Percentiles rank a stretch among this genome's conserved stretches.
Evolutionary conservation across 2,113 vertebrate genomes (phyloP).

Genomic region (Talpa occidentalis): DNA sequence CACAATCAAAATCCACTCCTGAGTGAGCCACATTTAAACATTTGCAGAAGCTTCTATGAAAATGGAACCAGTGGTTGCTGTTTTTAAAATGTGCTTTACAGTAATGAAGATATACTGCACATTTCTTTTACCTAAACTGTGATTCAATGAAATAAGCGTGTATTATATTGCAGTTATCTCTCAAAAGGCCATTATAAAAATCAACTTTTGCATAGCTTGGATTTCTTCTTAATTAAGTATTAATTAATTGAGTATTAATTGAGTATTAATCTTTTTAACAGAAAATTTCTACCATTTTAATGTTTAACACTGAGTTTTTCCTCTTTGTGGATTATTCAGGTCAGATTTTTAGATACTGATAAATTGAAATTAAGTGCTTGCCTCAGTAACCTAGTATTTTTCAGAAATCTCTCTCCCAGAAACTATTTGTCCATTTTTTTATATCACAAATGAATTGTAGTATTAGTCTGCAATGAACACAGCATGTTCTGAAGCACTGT

Average conservation of each 20-base stretch:
- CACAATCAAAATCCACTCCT: conserved; percentile 46
- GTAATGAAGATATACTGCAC: not conserved
- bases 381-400: not conserved
- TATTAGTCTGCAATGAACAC: not conserved
- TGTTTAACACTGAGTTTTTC: conserved; percentile 11
- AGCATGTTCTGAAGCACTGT: not conserved
- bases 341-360: conserved; percentile 24
- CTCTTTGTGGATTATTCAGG: not conserved
- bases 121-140: not conserved
- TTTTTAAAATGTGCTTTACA: conserved; percentile 19
- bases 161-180: not conserved
- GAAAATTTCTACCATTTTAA: conserved; percentile 47
- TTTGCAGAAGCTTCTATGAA: not conserved
- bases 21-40: conserved; percentile 13
- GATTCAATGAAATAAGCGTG: not conserved
- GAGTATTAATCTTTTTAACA: conserved; percentile 8
- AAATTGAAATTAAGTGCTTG: conserved; percentile 29
- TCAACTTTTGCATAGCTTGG: not conserved
- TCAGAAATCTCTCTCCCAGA: not conserved
- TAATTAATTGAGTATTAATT: no score
- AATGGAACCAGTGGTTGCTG: not conserved
- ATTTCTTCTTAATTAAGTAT: not conserved
- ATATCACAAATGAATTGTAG: not conserved
- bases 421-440: not conserved
- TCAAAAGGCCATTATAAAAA: conserved; percentile 7